Conservation (phyloP, 2,113 vertebrate genomes). For the Cottus gobio region DNA sequence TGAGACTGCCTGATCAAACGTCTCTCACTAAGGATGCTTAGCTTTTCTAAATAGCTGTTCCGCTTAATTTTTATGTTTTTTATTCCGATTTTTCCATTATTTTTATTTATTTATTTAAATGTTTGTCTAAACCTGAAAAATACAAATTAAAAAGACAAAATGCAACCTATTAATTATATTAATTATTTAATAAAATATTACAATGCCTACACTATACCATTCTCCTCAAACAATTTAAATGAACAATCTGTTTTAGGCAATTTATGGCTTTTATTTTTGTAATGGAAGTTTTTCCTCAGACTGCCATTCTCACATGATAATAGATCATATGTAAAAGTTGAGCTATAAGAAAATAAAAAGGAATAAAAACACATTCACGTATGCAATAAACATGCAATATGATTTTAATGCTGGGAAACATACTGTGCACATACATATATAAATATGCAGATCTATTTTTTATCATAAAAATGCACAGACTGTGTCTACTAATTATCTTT, state of each 20-base stretch:
- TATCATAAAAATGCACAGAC: conserved; percentile 64
- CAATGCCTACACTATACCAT: neutral
- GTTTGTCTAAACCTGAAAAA: conserved; percentile 7
- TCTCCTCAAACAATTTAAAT: neutral
- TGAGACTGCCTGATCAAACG: neutral
- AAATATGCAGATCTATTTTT: conserved; percentile 78
- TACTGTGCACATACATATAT: conserved; percentile 74
- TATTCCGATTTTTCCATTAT: neutral
- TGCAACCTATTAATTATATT: conserved; percentile 5
- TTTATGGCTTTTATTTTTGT: conserved; percentile 18
- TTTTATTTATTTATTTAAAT: conserved; percentile 1
- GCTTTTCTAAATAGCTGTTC: conserved; percentile 33
- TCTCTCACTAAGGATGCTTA: conserved; percentile 7
- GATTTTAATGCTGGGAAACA: conserved; percentile 71
- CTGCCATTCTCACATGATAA: conserved; percentile 18
- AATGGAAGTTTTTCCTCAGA: neutral
- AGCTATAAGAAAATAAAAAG: conserved; percentile 40
- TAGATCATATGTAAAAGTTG: conserved; percentile 13
- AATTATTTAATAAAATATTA: neutral
- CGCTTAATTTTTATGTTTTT: conserved; percentile 12
- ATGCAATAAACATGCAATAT: conserved; percentile 82
- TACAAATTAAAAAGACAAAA: neutral
- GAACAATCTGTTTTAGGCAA: neutral
- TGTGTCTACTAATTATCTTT: conserved; percentile 39
- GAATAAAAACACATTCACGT: conserved; percentile 55